phyloP scores from a whole-genome alignment of 2,113 vertebrate species.

The Irena cyanogastra region DNA sequence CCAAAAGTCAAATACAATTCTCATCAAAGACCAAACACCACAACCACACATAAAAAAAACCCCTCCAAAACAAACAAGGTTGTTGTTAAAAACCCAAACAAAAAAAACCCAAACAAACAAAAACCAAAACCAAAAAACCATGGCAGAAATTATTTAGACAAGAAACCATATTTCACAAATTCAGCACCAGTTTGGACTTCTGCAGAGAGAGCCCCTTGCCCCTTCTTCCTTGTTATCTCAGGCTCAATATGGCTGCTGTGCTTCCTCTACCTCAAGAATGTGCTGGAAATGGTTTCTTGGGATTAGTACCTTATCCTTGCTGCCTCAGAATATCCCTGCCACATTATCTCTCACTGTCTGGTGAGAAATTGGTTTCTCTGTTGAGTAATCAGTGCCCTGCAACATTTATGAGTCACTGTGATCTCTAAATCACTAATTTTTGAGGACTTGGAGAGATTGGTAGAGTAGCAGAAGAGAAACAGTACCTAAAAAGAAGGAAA shows the following conservation, averaged over 20 bases:
- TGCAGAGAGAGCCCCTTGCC: background rate
- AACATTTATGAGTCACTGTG: background rate
- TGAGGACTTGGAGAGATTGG: background rate
- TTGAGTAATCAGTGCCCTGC: background rate
- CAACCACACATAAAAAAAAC: background rate
- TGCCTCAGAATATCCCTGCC: background rate
- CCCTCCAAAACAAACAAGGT: too few species aligned
- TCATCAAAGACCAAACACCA: background rate
- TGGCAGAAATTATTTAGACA: background rate
- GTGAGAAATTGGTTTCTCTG: too few species aligned
- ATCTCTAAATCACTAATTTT: background rate
- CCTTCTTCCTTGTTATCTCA: background rate
- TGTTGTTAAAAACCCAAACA: too few species aligned
- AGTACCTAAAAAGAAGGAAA: background rate
- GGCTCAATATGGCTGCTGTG: background rate
- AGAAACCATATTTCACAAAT: background rate
- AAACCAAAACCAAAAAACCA: background rate
- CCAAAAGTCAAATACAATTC: background rate
- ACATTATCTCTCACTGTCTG: background rate
- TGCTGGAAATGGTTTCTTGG: background rate
- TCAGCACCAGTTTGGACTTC: background rate
- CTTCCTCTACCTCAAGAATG: background rate
- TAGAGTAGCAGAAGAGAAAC: background rate
- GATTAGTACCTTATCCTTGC: background rate
- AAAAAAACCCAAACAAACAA: background rate